A percentile compares a stretch with the other conserved stretches of the same genome.
Conservation (phyloP, 2,888 invertebrate genomes). For the Watsonalla cultraria region DNA sequence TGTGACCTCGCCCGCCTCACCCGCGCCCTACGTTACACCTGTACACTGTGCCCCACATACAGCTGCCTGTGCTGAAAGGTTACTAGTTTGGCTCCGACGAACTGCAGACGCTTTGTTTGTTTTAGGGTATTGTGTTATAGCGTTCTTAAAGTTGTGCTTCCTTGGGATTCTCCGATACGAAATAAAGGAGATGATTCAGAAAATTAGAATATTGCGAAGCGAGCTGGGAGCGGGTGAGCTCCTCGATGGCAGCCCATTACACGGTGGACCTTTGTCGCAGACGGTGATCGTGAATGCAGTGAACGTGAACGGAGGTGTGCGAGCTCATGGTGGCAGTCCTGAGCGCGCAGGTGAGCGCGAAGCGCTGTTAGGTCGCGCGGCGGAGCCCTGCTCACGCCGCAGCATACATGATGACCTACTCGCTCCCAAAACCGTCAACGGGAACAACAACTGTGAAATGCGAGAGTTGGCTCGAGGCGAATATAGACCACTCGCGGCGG, state of each 20-base stretch:
- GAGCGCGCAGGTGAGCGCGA: conserved; percentile 79
- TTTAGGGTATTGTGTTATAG: conserved; percentile 91
- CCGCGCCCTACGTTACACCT: conserved; percentile 49
- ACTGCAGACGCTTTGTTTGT: conserved; percentile 90
- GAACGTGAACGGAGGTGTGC: conserved; percentile 78
- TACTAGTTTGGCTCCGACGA: conserved; percentile 86
- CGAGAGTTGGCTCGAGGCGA: conserved; percentile 81
- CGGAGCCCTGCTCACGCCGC: conserved; percentile 66
- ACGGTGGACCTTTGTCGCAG: conserved; percentile 70
- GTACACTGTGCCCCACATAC: conserved; percentile 70
- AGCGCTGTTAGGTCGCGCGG: conserved; percentile 71
- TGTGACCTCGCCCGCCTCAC: conserved; percentile 53
- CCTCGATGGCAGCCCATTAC: conserved; percentile 63
- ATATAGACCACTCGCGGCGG: conserved; percentile 72
- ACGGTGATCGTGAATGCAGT: conserved; percentile 74
- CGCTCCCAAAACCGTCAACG: conserved; percentile 83
- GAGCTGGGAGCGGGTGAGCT: conserved; percentile 79
- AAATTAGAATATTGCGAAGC: conserved; percentile 87
- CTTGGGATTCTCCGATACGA: conserved; percentile 91
- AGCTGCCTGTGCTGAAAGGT: conserved; percentile 85
- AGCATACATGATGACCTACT: conserved; percentile 65
- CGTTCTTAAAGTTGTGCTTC: conserved; percentile 93
- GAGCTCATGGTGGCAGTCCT: conserved; percentile 75
- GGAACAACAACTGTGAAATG: conserved; percentile 89
- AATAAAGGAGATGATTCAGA: conserved; percentile 94